These are phyloP conservation scores for Xestia xanthographa DNA, from an alignment of 2,888 invertebrate genomes.

Conservation along the genomic window DNA sequence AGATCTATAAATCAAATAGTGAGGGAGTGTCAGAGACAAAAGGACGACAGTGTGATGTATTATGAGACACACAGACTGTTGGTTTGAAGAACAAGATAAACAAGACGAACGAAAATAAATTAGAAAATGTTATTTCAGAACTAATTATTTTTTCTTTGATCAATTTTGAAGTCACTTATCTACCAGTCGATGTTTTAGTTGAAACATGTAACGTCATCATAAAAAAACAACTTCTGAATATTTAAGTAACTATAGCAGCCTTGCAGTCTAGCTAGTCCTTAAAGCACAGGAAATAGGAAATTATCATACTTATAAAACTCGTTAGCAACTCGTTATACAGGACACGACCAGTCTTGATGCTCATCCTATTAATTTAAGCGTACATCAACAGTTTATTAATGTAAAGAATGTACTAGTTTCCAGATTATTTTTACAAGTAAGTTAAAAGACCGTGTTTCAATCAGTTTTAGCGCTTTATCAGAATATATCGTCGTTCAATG, in stretches of 20 bases:
- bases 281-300: slow-evolving; percentile 23
- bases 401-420: not conserved
- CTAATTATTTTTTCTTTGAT: not conserved
- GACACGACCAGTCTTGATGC: slow-evolving; percentile 4
- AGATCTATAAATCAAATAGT: slow-evolving; percentile 90
- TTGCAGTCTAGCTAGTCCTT: slow-evolving; percentile 13
- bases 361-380: slow-evolving; percentile 10
- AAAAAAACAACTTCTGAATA: not conserved
- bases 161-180: not conserved
- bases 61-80: slow-evolving; percentile 71
- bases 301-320: slow-evolving; percentile 38
- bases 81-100: slow-evolving; percentile 52
- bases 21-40: slow-evolving; percentile 89
- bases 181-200: not conserved
- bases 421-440: not conserved
- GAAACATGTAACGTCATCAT: not conserved
- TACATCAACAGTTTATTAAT: not conserved
- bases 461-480: not conserved
- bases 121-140: not conserved
- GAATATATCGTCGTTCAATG: not conserved
- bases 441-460: not conserved
- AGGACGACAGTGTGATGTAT: slow-evolving; percentile 82
- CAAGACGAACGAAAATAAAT: slow-evolving; percentile 4
- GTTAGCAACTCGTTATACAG: slow-evolving; percentile 30
- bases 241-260: not conserved